Percentiles rank a stretch among this genome's conserved stretches.
Conservation (phyloP, 1,140 invertebrate species). For the Chironomus striatipennis region DNA sequence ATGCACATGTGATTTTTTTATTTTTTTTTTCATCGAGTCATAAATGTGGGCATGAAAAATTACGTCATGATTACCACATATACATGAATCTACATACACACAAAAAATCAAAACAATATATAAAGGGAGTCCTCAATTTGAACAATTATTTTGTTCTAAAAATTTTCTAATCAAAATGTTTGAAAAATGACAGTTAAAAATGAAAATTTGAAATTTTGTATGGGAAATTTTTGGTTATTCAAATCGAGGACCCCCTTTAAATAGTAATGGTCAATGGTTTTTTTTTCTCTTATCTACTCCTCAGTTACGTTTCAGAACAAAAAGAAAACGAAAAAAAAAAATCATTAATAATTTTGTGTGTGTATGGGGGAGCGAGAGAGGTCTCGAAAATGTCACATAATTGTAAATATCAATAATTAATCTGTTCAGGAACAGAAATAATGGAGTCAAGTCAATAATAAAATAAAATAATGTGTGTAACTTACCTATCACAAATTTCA, state of each 20-base stretch:
- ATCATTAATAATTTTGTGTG: not conserved
- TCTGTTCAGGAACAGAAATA: not conserved
- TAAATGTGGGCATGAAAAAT: too few species aligned
- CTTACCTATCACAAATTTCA: constrained; percentile 57
- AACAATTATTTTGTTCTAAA: too few species aligned
- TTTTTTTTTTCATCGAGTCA: too few species aligned
- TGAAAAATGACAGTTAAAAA: too few species aligned
- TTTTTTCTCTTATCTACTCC: not conserved
- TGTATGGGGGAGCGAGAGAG: not conserved
- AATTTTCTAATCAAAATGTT: too few species aligned
- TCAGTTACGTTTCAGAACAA: not conserved
- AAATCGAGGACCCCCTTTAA: not conserved
- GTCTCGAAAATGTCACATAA: constrained; percentile 6
- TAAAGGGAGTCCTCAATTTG: too few species aligned
- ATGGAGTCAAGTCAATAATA: not conserved
- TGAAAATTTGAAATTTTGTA: too few species aligned
- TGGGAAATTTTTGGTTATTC: too few species aligned
- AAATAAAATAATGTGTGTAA: constrained; percentile 3
- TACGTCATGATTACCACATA: too few species aligned
- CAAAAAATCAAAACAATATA: too few species aligned
- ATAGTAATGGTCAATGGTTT: not conserved
- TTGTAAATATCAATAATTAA: constrained; percentile 4
- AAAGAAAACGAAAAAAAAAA: not conserved
- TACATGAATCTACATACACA: too few species aligned
- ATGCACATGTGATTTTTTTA: too few species aligned